These are phyloP conservation scores for Trichoplusia ni DNA, from an alignment of 1,140 invertebrate species.

Conservation along the genomic window DNA sequence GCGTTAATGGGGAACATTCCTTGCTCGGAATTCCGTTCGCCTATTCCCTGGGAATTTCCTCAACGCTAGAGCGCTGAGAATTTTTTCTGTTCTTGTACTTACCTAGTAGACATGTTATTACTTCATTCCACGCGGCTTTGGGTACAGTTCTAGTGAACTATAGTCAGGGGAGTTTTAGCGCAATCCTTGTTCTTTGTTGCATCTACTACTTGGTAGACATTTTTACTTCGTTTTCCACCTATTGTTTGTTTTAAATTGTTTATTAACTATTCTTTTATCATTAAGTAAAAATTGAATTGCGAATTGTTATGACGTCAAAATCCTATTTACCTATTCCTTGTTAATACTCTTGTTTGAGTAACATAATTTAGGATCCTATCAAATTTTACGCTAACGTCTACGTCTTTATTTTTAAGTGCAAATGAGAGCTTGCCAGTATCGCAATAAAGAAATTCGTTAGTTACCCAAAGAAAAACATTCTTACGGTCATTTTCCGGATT, in stretches of 20 bases:
- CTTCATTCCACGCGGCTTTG: slow-evolving; percentile 13
- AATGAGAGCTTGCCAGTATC: not conserved
- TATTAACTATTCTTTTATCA: no score
- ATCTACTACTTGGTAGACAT: no score
- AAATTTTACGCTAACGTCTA: slow-evolving; percentile 12
- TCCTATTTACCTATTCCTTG: no score
- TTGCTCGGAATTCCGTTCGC: slow-evolving; percentile 33
- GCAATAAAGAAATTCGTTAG: not conserved
- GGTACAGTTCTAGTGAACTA: not conserved
- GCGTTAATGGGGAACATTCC: slow-evolving; percentile 39
- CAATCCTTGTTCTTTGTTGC: no score
- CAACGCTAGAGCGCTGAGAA: not conserved
- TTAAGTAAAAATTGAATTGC: no score
- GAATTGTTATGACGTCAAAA: no score
- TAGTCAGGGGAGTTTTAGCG: no score
- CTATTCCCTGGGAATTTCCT: slow-evolving; percentile 32
- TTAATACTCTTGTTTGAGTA: no score
- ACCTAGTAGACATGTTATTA: slow-evolving; percentile 22
- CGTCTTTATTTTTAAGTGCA: slow-evolving; percentile 21
- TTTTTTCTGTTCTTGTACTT: slow-evolving; percentile 18
- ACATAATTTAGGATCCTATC: not conserved
- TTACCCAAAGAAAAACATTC: not conserved
- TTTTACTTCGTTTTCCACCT: no score
- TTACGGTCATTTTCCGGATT: not conserved
- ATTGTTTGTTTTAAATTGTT: no score